Conservation (phyloP, 2,797 vertebrate genomes). For the Rhinogobio ventralis region DNA sequence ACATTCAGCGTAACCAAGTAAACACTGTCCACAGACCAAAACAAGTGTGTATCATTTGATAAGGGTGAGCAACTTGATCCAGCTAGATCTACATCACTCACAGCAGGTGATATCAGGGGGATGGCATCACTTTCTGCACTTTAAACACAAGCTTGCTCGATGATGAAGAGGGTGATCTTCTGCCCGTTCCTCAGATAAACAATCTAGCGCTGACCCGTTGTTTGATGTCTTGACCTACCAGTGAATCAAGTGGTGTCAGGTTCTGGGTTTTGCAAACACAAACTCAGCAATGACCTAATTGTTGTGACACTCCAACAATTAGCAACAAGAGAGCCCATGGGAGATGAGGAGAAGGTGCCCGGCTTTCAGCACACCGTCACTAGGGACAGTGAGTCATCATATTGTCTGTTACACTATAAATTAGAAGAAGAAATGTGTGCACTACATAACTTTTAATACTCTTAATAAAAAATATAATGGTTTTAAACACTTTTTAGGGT, state of each 20-base stretch:
- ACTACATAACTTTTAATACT: background rate
- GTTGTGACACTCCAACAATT: slow-evolving; percentile 74
- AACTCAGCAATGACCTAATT: slow-evolving; percentile 74
- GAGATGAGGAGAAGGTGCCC: slow-evolving; percentile 65
- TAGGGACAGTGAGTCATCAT: slow-evolving; percentile 56
- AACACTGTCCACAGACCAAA: slow-evolving; percentile 61
- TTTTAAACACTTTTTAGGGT: background rate
- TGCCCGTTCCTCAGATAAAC: slow-evolving; percentile 37
- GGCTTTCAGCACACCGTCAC: slow-evolving; percentile 64
- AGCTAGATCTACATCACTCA: slow-evolving; percentile 42
- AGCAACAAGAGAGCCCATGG: slow-evolving; percentile 67
- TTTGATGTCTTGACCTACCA: slow-evolving; percentile 39
- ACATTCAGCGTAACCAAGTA: slow-evolving; percentile 66
- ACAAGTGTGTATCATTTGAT: slow-evolving; percentile 67
- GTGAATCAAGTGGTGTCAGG: slow-evolving; percentile 58
- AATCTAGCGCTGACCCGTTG: slow-evolving; percentile 24
- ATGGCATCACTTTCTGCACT: slow-evolving; percentile 53
- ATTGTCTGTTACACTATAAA: slow-evolving; percentile 40
- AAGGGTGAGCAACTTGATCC: slow-evolving; percentile 67
- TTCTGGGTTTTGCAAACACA: slow-evolving; percentile 65
- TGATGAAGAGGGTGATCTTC: slow-evolving; percentile 40
- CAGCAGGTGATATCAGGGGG: slow-evolving; percentile 44
- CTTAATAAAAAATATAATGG: background rate
- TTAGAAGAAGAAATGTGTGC: slow-evolving; percentile 34
- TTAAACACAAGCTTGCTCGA: slow-evolving; percentile 44